Percentiles rank a stretch among this genome's conserved stretches.
Evolutionary conservation across 2,113 vertebrate genomes (phyloP).

Genomic region (Porphyrio hochstetteri): DNA sequence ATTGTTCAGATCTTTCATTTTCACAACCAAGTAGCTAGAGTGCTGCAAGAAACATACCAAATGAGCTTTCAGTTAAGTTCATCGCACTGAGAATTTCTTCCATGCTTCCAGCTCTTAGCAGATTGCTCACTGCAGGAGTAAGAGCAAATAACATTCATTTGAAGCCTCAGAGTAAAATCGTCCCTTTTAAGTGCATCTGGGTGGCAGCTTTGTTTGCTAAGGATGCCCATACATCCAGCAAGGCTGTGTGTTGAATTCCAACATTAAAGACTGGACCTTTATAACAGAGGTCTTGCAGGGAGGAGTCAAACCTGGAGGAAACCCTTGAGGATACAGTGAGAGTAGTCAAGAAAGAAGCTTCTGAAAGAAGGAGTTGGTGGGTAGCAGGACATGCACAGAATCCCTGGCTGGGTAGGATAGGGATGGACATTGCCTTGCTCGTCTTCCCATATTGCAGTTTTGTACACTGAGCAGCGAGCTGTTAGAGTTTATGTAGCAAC

Average conservation of each 20-base stretch:
- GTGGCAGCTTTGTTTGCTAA: background rate
- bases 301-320: background rate
- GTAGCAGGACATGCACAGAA: background rate
- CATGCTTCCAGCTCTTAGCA: background rate
- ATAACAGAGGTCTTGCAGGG: background rate
- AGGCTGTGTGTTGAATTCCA: background rate
- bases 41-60: background rate
- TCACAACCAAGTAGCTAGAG: background rate
- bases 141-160: background rate
- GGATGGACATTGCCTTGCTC: background rate
- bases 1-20: background rate
- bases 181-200: background rate
- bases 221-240: background rate
- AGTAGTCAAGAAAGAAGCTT: background rate
- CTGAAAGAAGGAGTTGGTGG: background rate
- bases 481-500: background rate
- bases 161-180: background rate
- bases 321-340: background rate
- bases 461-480: background rate
- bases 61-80: background rate
- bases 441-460: background rate
- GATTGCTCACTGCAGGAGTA: background rate
- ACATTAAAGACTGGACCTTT: background rate
- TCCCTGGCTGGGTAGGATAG: background rate
- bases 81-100: background rate